Evolutionary conservation across 2,797 vertebrate species (phyloP), one percentile per base, ranked within the genome.

Genomic region (Cryptoblepharus egeriae): DNA sequence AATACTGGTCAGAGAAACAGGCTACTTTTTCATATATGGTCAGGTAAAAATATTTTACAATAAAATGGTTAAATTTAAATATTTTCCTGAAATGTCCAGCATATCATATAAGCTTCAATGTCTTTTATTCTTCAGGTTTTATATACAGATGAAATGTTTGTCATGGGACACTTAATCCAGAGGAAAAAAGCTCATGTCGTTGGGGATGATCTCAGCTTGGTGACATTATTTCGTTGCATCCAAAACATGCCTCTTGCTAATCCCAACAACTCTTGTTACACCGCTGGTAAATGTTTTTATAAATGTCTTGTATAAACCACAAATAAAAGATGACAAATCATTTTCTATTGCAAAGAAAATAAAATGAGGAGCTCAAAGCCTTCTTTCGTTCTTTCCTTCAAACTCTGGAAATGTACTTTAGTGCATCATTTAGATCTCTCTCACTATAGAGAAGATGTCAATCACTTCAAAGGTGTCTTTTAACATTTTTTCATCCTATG

Each of bases 201-300:
- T 82, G 98, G 98, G 37, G 96, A 98, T 0, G 98, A 99, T 89
- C 92, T 97, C 83, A 97, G 95, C 80, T 91, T 97, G 88, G 97
- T 99, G 77, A 96, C 96, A 75, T 90, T 99, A 90, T 99, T 98
- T 93, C 97, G 97, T 81, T 99, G 99, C 90, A 97, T 99, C 93
- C 98, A 99, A 94, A 97, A 95, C 69, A 99, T 99, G 98, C 96
- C 97, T 84, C 91, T 92, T 2, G 93, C 91, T 45, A 89, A 96
- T 70, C 96, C 97, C 12, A 99, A 94, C 91, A 98, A 99, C 96
- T 98, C 98, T 90, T 99, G 99, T 94, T 99, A 97, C 90, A 99
- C 98, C 4, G 98, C 97, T 93, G 98, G 98, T 99, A 95, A 93
- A 85, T 87, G 84, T 77, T 10, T 18, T 49, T 3, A 9, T 2